Conservation (phyloP, 2,113 vertebrate species). For the Strix uralensis region DNA sequence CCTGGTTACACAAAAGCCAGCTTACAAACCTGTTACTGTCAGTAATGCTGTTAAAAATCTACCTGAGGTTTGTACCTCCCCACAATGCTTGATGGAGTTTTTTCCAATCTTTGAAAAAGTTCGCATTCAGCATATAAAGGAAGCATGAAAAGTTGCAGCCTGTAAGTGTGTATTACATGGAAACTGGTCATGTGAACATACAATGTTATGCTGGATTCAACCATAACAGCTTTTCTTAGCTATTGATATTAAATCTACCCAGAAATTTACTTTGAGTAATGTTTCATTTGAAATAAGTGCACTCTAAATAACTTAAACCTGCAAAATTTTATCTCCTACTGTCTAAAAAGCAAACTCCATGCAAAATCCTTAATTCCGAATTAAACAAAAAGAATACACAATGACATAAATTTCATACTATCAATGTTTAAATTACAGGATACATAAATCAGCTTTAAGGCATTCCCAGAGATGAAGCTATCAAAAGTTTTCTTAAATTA, state of each 20-base stretch:
- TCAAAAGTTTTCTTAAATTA: not conserved
- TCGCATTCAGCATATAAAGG: not conserved
- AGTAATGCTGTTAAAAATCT: not conserved
- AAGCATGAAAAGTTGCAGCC: not conserved
- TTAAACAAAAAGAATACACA: not conserved
- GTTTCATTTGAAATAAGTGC: not conserved
- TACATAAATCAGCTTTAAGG: not conserved
- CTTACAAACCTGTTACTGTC: not conserved
- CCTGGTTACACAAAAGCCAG: not conserved
- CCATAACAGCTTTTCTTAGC: not conserved
- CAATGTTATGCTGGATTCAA: not conserved
- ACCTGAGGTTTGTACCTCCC: not conserved
- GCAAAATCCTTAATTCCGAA: not conserved
- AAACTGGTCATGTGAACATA: not conserved
- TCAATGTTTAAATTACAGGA: not conserved
- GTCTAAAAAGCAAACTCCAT: not conserved
- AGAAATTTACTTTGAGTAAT: not conserved
- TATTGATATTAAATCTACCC: not conserved
- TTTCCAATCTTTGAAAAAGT: not conserved
- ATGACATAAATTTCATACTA: not conserved
- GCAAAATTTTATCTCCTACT: not conserved
- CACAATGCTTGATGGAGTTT: not conserved
- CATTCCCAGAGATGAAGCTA: not conserved
- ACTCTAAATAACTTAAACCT: not conserved
- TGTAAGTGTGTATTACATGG: not conserved